phyloP scores from a whole-genome alignment of 92 coral and sea anemone species.

The Epizoanthus stellaris region DNA sequence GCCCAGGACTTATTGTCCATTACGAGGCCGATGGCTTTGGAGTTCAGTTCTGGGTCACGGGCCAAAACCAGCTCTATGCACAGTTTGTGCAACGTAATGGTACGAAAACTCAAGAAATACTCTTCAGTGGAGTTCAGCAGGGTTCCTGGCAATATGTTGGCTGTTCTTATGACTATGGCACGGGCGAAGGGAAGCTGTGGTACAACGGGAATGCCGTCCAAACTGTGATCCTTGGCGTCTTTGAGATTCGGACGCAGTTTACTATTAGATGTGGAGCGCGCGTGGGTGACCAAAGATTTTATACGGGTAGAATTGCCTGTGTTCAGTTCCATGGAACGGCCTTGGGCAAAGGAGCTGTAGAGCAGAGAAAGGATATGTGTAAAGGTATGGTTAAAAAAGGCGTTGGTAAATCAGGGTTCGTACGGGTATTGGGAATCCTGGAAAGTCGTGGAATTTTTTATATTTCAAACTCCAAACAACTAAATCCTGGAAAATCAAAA shows the following conservation, averaged over 20 bases:
- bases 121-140: constrained; percentile 41
- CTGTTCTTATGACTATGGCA: constrained; percentile 57
- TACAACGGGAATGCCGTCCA: constrained; percentile 65
- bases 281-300: constrained; percentile 61
- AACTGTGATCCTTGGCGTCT: constrained; percentile 52
- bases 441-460: not conserved
- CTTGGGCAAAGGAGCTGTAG: constrained; percentile 51
- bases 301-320: constrained; percentile 66
- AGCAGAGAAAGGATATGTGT: constrained; percentile 46
- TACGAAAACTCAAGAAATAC: constrained; percentile 42
- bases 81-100: constrained; percentile 65
- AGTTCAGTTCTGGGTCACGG: constrained; percentile 2
- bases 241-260: constrained; percentile 67
- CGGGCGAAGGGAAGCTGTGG: constrained; percentile 68
- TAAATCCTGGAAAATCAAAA: too few relatives aligned
- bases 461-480: not conserved
- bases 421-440: not conserved
- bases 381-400: not conserved
- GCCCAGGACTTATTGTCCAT: constrained; percentile 11
- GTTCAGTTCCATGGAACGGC: constrained; percentile 56
- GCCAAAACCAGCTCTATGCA: constrained; percentile 47
- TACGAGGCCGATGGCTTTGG: constrained; percentile 4
- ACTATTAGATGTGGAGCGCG: constrained; percentile 70
- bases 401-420: too few relatives aligned
- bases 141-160: constrained; percentile 71